A percentile compares a stretch with the other conserved stretches of the same genome.
Evolutionary conservation across 1,140 invertebrate genomes (phyloP).

Genomic region (Temnothorax curvispinosus): DNA sequence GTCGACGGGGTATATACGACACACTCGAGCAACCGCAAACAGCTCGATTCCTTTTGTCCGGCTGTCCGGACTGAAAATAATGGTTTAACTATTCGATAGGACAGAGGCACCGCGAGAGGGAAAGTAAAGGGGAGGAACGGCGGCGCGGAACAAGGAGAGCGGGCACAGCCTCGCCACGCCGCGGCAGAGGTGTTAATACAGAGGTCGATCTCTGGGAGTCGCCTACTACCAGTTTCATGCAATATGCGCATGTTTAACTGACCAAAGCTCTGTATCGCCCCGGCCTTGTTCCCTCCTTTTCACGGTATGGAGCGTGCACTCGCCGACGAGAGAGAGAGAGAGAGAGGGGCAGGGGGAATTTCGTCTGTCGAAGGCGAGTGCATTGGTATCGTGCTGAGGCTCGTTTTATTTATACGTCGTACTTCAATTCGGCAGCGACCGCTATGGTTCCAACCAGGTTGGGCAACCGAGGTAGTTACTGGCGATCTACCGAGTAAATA

Average conservation of each 20-base stretch:
- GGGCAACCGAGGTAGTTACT: conserved; percentile 52
- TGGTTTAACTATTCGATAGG: conserved; percentile 78
- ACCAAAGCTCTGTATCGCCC: conserved; percentile 82
- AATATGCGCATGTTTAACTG: conserved; percentile 86
- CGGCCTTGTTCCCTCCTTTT: conserved; percentile 63
- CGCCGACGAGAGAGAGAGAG: conserved; percentile 42
- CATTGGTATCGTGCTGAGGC: conserved; percentile 8
- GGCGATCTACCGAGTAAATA: conserved; percentile 69
- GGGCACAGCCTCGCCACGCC: conserved; percentile 29
- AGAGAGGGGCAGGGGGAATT: conserved; percentile 25
- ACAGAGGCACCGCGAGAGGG: conserved; percentile 44
- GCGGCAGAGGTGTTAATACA: conserved; percentile 84
- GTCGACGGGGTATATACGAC: conserved; percentile 28
- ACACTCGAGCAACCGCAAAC: conserved; percentile 69
- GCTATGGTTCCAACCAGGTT: conserved; percentile 45
- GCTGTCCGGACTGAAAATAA: conserved; percentile 78
- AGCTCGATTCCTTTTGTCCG: conserved; percentile 73
- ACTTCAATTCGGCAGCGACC: conserved; percentile 63
- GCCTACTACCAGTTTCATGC: conserved; percentile 85
- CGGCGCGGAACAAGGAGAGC: conserved; percentile 41
- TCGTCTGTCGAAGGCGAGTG: conserved; percentile 34
- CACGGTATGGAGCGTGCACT: conserved; percentile 65
- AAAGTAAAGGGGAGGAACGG: conserved; percentile 46
- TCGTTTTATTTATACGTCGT: conserved; percentile 78
- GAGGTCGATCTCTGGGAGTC: conserved; percentile 82